Evolutionary conservation across 2,888 invertebrate genomes (phyloP), one percentile per base, ranked within the genome.

Genomic region (Sphecodes monilicornis): DNA sequence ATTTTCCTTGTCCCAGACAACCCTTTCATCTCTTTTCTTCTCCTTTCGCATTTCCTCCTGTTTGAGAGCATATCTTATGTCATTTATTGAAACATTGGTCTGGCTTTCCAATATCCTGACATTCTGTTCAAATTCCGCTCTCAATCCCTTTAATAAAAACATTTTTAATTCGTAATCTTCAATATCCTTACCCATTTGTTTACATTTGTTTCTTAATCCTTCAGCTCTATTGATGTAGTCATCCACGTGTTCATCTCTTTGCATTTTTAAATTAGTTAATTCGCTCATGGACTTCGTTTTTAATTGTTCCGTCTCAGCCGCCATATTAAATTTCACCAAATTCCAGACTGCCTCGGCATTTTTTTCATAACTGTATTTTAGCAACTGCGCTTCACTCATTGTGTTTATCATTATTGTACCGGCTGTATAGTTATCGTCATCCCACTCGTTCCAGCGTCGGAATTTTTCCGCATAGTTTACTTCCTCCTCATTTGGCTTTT

Each of bases 281-380:
- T 85, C 76, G 11, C 50, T 50, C 4, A 85, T n/a, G 0, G 70
- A 39, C 70, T n/a, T 78, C 0, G 76, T 70, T 5, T 43, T 82
- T 39, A 79, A 26, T 43, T 79, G 82, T 29, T 82, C 78, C 0
- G 79, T 46, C 18, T 85, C 85, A 0, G 76, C 78, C 16, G 76
- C 82, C 76, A 80, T 80, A 60, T 85, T 60, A 26, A 32, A n/a
- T 26, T 77, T 82, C 1, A n/a, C n/a, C 60, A 41, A 2, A 41
- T 41, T 11, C 41, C 41, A 41, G 11, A 41, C 1, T 11, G 41
- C 41, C 11, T 41, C 41, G 1, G 41, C 41, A 2, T 41, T 41
- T 41, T 11, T 41, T 11, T 41, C 41, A n/a, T n/a, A n/a, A n/a
- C n/a, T n/a, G n/a, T n/a, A n/a, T n/a, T n/a, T n/a, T n/a, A n/a